Evolutionary conservation across 2,113 vertebrate genomes (phyloP).

Genomic region (Blennius ocellaris): DNA sequence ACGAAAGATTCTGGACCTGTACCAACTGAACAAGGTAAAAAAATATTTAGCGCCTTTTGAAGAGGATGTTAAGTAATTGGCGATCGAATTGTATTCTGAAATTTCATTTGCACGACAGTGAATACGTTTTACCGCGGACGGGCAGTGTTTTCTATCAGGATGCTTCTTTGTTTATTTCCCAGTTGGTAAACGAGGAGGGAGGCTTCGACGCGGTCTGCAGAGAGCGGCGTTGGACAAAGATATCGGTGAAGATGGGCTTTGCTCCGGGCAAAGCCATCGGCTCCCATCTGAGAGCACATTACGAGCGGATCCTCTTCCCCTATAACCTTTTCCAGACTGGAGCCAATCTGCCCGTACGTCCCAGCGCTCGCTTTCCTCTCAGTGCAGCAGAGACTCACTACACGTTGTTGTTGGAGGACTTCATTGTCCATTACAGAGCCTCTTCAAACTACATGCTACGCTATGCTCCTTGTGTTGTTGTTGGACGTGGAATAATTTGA

Average conservation of each 20-base stretch:
- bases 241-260: constrained; percentile 96
- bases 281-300: constrained; percentile 94
- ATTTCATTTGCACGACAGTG: too few species aligned
- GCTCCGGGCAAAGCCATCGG: constrained; percentile 96
- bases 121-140: too few species aligned
- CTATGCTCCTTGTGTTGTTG: neutral
- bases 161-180: neutral
- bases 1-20: constrained; percentile 96
- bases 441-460: neutral
- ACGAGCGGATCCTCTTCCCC: constrained; percentile 96
- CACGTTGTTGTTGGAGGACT: constrained; percentile 10
- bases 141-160: too few species aligned
- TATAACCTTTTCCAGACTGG: constrained; percentile 95
- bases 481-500: too few species aligned
- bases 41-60: neutral
- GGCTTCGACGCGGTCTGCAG: constrained; percentile 95
- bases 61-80: too few species aligned
- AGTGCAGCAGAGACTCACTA: constrained; percentile 5
- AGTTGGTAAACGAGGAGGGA: constrained; percentile 97
- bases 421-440: constrained; percentile 2
- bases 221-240: constrained; percentile 96
- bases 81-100: neutral
- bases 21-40: constrained; percentile 92
- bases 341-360: constrained; percentile 89
- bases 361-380: neutral